A percentile compares a stretch with the other conserved stretches of the same genome.
phyloP scores from a whole-genome alignment of 1,140 invertebrate genomes.

The Pomacea maculata region DNA sequence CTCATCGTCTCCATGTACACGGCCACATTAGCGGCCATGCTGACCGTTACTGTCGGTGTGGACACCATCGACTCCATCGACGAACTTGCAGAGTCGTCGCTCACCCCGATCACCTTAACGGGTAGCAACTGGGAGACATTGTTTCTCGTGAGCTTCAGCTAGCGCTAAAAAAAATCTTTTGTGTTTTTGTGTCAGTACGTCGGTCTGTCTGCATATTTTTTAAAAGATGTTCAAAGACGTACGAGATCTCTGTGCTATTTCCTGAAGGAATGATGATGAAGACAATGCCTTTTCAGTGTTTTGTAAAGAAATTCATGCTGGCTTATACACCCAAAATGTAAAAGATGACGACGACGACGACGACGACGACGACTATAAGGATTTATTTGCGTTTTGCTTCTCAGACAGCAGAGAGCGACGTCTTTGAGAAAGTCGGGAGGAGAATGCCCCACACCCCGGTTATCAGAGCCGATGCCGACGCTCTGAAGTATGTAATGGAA shows the following conservation, averaged over 20 bases:
- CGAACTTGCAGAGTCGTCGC: constrained; percentile 29
- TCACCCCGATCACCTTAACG: constrained; percentile 89
- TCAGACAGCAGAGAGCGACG: constrained; percentile 36
- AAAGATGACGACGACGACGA: background rate
- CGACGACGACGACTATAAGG: too few species aligned
- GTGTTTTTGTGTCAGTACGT: background rate
- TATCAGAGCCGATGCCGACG: constrained; percentile 29
- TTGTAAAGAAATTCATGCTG: background rate
- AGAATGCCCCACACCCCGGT: constrained; percentile 31
- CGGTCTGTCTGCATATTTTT: too few species aligned
- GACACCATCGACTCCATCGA: constrained; percentile 29
- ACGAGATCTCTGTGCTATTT: background rate
- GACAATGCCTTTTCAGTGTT: background rate
- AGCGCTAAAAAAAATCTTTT: background rate
- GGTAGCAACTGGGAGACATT: constrained; percentile 90
- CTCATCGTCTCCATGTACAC: constrained; percentile 39
- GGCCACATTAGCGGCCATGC: constrained; percentile 36
- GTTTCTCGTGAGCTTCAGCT: constrained; percentile 71
- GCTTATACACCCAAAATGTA: background rate
- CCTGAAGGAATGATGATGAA: background rate
- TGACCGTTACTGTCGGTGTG: constrained; percentile 28
- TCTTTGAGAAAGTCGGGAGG: constrained; percentile 38
- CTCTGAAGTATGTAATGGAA: background rate
- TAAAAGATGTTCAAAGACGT: background rate
- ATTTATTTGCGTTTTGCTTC: background rate